phyloP scores from a whole-genome alignment of 2,888 invertebrate genomes.

The Drosophila sordidula region DNA sequence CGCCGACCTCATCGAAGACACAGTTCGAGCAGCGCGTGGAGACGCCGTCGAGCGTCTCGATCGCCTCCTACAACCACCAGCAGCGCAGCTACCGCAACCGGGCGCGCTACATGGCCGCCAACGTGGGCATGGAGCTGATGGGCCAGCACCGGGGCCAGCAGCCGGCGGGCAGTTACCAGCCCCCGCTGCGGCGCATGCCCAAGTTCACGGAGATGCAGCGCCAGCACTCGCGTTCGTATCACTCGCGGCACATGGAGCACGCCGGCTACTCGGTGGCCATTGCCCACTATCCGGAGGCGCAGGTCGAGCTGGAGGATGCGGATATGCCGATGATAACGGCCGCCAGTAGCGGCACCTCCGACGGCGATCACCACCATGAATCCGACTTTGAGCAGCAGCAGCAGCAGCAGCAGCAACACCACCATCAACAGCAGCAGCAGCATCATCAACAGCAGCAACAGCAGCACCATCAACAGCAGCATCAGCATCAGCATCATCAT shows the following conservation, averaged over 20 bases:
- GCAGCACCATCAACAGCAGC: slow-evolving; percentile 2
- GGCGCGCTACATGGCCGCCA: slow-evolving; percentile 48
- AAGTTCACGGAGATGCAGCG: slow-evolving; percentile 46
- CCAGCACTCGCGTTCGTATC: slow-evolving; percentile 59
- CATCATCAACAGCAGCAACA: too few species aligned
- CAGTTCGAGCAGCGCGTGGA: slow-evolving; percentile 34
- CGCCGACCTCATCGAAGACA: slow-evolving; percentile 57
- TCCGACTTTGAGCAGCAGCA: slow-evolving; percentile 46
- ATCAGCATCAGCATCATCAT: too few species aligned
- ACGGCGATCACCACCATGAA: slow-evolving; percentile 50
- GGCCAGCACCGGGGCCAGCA: slow-evolving; percentile 29
- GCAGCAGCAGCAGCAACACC: too few species aligned
- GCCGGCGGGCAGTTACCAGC: slow-evolving; percentile 17
- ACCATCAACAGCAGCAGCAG: slow-evolving; percentile 3
- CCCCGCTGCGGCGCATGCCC: slow-evolving; percentile 26
- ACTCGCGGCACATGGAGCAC: slow-evolving; percentile 48
- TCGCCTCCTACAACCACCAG: slow-evolving; percentile 31
- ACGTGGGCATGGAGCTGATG: slow-evolving; percentile 11
- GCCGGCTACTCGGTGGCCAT: slow-evolving; percentile 6
- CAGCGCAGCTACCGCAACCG: slow-evolving; percentile 68
- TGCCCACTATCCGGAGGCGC: slow-evolving; percentile 11
- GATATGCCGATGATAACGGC: slow-evolving; percentile 16
- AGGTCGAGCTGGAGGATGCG: slow-evolving; percentile 8
- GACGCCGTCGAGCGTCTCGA: slow-evolving; percentile 6
- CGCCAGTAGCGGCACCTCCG: slow-evolving; percentile 51